Base-by-base conservation (phyloP, 2,113 vertebrate species). In the Coryphaenoides rupestris region DNA sequence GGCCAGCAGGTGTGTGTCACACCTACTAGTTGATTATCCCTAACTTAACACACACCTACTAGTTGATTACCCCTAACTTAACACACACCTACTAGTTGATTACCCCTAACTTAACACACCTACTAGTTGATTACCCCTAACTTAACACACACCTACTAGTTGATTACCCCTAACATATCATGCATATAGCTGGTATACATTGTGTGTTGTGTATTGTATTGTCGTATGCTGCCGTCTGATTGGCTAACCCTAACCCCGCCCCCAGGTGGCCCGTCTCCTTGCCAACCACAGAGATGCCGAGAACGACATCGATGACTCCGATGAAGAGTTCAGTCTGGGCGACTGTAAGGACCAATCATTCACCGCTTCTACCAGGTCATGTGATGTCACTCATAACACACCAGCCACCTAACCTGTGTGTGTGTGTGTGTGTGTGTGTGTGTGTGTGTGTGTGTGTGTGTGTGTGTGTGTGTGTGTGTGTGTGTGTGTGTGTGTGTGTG, bases 201-300 rank as follows among this genome's bases (percentile, higher is more conserved):
- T 9, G 33, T 40, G 33, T 9, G 13, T 40, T 40, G 33, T 40
- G 2, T 26, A 9, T 40, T 40, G n/a, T n/a, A n/a, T n/a, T n/a
- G n/a, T n/a, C n/a, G n/a, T n/a, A n/a, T 40, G 33, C 33, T 40
- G 33, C 33, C 33, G 6, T 7, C 7, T 40, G 9, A 40, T 40
- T 50, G 47, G 47, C n/a, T 50, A 17, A 50, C 47, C n/a, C 47
- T 50, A 6, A 40, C 47, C 15, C n/a, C 47, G 15, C 47, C 15
- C 15, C 47, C 72, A 97, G 84, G 85, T 95, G 15, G 92, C 91
- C 1, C 93, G 90, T 66, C 85, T 96, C 22, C 89, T 96, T 9
- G 92, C 92, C 75, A 92, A 92, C 67, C 91, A 91, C 63, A 92
- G 89, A 19, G 92, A 93, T 0, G 92, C 91, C 4, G 92, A 93